Evolutionary conservation across 2,113 vertebrate species (phyloP).

Genomic region (Gnathonemus longibarbis): DNA sequence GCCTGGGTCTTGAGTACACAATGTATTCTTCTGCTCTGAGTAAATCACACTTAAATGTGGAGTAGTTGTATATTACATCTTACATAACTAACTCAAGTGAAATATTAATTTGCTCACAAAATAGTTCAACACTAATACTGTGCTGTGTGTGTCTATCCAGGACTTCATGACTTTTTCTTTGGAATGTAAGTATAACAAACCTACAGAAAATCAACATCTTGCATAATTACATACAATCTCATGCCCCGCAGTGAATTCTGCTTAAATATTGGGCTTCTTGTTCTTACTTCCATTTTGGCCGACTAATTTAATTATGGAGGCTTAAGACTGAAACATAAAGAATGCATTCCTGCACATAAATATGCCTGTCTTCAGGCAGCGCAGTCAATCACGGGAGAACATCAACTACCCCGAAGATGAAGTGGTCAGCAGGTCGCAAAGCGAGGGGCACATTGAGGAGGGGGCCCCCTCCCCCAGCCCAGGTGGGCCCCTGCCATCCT

Average conservation of each 20-base stretch:
- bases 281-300: not conserved
- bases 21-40: not conserved
- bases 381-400: constrained; percentile 66
- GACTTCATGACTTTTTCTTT: constrained; percentile 71
- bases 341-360: not conserved
- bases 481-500: constrained; percentile 36
- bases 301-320: not conserved
- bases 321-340: not conserved
- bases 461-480: constrained; percentile 29
- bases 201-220: not conserved
- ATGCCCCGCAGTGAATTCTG: not conserved
- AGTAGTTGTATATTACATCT: not conserved
- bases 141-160: constrained; percentile 38
- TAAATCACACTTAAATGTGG: not conserved
- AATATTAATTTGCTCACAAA: not conserved
- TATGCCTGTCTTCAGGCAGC: constrained; percentile 46
- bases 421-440: constrained; percentile 33
- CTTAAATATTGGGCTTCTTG: not conserved
- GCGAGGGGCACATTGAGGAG: constrained; percentile 37
- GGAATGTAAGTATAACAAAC: constrained; percentile 60
- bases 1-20: not conserved
- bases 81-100: not conserved
- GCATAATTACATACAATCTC: not conserved
- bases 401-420: constrained; percentile 74
- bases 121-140: not conserved